A percentile compares a stretch with the other conserved stretches of the same genome.
phyloP scores from a whole-genome alignment of 1,140 invertebrate species.

The Gerris buenoi region DNA sequence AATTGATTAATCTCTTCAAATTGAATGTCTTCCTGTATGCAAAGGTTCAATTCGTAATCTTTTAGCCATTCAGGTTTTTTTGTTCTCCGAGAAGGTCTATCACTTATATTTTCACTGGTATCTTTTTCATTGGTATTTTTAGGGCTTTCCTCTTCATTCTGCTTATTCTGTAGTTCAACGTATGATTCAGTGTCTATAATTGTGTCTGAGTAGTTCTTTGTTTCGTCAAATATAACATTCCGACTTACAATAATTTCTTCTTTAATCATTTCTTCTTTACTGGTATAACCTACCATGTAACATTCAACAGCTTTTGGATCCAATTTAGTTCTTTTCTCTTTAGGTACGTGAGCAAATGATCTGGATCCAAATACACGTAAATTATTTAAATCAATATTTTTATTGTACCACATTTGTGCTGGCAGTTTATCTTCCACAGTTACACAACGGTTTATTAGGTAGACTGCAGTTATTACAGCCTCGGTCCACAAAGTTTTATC shows the following conservation, averaged over 20 bases:
- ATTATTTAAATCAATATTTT: constrained; percentile 9
- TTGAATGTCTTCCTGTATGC: too few species aligned
- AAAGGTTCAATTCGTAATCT: too few species aligned
- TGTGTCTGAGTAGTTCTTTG: neutral
- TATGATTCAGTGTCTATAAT: too few species aligned
- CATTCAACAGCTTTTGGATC: neutral
- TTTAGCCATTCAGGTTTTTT: too few species aligned
- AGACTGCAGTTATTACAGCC: constrained; percentile 17
- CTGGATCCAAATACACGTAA: neutral
- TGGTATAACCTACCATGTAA: neutral
- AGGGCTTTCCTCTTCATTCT: too few species aligned
- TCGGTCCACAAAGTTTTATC: constrained; percentile 25
- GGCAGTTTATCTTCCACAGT: constrained; percentile 12
- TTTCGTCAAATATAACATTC: neutral
- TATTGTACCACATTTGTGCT: constrained; percentile 12
- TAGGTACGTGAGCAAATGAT: neutral
- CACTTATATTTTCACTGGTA: too few species aligned
- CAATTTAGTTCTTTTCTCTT: neutral
- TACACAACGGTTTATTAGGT: constrained; percentile 12
- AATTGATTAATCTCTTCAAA: too few species aligned
- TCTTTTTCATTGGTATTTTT: too few species aligned
- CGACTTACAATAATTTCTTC: neutral
- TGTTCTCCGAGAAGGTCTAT: too few species aligned
- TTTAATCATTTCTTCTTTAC: neutral
- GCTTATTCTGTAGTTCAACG: too few species aligned